phyloP scores from a whole-genome alignment of 2,797 vertebrate species.

The Falco columbarius region DNA sequence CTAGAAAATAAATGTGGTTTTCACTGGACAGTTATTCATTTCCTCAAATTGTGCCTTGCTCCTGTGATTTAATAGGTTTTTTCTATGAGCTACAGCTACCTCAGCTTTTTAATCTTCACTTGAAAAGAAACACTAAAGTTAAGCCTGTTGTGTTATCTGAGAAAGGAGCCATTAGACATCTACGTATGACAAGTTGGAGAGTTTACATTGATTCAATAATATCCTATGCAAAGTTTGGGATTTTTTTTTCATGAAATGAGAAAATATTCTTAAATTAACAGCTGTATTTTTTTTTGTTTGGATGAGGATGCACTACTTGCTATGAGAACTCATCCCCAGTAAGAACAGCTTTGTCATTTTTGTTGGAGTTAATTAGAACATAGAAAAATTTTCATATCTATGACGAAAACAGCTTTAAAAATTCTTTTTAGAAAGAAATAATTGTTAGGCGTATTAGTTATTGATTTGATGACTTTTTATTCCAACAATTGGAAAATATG shows the following conservation, averaged over 20 bases:
- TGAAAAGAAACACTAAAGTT: neutral
- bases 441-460: neutral
- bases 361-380: neutral
- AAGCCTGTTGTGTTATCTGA: neutral
- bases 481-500: neutral
- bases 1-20: neutral
- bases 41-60: neutral
- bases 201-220: neutral
- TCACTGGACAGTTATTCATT: neutral
- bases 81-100: neutral
- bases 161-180: neutral
- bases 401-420: neutral
- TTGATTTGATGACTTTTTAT: neutral
- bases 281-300: neutral
- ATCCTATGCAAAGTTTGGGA: neutral
- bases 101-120: neutral
- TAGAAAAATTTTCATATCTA: neutral
- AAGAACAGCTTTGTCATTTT: neutral
- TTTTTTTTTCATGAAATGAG: neutral
- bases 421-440: neutral
- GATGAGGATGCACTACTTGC: neutral
- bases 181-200: accelerated
- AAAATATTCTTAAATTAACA: neutral
- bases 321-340: neutral
- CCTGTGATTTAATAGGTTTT: neutral